phyloP scores from a whole-genome alignment of 2,113 vertebrate species.

The Antigone vipio region DNA sequence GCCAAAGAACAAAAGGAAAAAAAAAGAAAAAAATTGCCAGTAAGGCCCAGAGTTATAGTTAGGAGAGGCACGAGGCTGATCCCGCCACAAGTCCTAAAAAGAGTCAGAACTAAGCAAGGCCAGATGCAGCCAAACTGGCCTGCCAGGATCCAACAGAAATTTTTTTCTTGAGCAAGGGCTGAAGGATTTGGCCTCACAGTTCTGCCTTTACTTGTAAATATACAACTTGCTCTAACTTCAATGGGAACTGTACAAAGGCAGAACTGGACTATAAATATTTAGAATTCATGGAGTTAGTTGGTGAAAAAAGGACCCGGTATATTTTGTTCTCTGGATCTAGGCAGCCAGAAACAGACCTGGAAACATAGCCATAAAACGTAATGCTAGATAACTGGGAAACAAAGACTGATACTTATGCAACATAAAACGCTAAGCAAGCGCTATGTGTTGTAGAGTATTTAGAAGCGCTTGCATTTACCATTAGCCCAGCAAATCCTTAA shows the following conservation, averaged over 20 bases:
- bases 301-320: background rate
- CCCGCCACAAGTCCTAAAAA: background rate
- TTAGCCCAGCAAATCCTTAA: slow-evolving; percentile 30
- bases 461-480: background rate
- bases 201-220: background rate
- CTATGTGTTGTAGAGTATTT: background rate
- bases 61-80: background rate
- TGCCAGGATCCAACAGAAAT: background rate
- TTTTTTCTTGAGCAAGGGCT: background rate
- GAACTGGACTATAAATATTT: background rate
- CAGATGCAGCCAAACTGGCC: background rate
- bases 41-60: background rate
- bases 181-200: background rate
- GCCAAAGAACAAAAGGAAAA: background rate
- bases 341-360: slow-evolving; percentile 13
- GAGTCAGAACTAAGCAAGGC: background rate
- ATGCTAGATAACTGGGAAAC: slow-evolving; percentile 18
- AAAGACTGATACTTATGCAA: background rate
- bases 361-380: background rate
- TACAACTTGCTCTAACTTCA: background rate
- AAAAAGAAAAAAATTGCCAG: background rate
- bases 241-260: background rate
- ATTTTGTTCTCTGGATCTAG: slow-evolving; percentile 8
- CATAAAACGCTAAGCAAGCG: background rate
- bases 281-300: background rate